These are phyloP conservation scores for Formica exsecta DNA, from an alignment of 1,140 invertebrate genomes.

Conservation along the genomic window DNA sequence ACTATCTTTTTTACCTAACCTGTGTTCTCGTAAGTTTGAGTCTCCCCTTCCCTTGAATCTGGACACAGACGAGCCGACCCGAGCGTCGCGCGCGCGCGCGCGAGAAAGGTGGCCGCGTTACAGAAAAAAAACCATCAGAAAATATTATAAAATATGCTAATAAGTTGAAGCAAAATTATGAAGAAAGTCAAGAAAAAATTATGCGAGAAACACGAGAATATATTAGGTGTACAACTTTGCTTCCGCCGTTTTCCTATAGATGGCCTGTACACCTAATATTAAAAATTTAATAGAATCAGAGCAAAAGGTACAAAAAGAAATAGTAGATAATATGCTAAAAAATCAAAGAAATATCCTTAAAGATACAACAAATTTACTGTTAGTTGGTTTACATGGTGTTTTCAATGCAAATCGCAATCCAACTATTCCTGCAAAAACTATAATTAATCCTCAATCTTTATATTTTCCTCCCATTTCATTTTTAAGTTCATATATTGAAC, in stretches of 20 bases:
- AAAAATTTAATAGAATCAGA: not conserved
- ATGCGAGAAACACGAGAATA: not conserved
- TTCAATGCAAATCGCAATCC: not conserved
- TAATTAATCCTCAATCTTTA: not conserved
- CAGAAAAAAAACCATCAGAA: too few species aligned
- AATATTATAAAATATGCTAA: not conserved
- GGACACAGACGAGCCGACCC: too few species aligned
- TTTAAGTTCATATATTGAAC: too few species aligned
- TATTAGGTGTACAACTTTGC: not conserved
- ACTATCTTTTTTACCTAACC: too few species aligned
- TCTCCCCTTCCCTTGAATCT: too few species aligned
- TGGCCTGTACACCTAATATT: too few species aligned
- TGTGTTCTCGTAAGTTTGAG: too few species aligned
- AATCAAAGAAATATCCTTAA: not conserved
- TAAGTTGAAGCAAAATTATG: constrained; percentile 11
- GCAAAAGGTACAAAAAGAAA: not conserved
- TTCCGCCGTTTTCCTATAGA: too few species aligned
- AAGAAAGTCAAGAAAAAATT: not conserved
- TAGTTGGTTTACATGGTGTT: not conserved
- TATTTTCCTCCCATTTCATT: too few species aligned
- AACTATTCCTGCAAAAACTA: not conserved
- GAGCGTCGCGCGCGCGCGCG: too few species aligned
- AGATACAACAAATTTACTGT: constrained; percentile 10
- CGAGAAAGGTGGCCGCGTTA: too few species aligned
- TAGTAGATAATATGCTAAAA: constrained; percentile 1